phyloP scores from a whole-genome alignment of 1,140 invertebrate species.

The Calephelis nemesis region DNA sequence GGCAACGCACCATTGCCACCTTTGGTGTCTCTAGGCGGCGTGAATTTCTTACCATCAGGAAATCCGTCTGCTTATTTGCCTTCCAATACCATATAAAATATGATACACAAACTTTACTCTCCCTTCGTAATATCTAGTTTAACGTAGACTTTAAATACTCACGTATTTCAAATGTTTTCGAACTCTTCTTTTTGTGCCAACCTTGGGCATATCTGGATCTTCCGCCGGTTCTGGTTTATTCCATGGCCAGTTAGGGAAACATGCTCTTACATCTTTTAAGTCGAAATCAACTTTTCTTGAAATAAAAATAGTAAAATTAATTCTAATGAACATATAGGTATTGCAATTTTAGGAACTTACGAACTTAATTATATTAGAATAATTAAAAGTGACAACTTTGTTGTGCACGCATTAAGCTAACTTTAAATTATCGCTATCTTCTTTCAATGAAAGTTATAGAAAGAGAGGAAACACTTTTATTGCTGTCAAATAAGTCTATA shows the following conservation, averaged over 20 bases:
- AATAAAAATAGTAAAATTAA: slow-evolving; percentile 14
- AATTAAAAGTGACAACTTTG: too few species aligned
- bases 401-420: too few species aligned
- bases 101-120: background rate
- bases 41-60: too few species aligned
- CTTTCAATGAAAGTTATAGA: too few species aligned
- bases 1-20: too few species aligned
- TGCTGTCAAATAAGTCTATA: too few species aligned
- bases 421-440: too few species aligned
- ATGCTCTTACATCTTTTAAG: slow-evolving; percentile 39
- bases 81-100: background rate
- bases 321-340: background rate
- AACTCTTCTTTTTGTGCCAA: slow-evolving; percentile 86
- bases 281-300: slow-evolving; percentile 55
- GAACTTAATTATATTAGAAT: background rate
- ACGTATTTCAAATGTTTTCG: slow-evolving; percentile 86
- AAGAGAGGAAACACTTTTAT: too few species aligned
- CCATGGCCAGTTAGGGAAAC: slow-evolving; percentile 77
- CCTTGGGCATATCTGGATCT: slow-evolving; percentile 51
- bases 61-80: too few species aligned
- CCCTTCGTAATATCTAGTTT: too few species aligned
- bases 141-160: slow-evolving; percentile 21
- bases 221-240: slow-evolving; percentile 48
- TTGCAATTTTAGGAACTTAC: background rate
- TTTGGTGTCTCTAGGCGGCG: too few species aligned